A percentile compares a stretch with the other conserved stretches of the same genome.
Conservation (phyloP, 2,797 vertebrate genomes). For the Acanthis flammea region DNA sequence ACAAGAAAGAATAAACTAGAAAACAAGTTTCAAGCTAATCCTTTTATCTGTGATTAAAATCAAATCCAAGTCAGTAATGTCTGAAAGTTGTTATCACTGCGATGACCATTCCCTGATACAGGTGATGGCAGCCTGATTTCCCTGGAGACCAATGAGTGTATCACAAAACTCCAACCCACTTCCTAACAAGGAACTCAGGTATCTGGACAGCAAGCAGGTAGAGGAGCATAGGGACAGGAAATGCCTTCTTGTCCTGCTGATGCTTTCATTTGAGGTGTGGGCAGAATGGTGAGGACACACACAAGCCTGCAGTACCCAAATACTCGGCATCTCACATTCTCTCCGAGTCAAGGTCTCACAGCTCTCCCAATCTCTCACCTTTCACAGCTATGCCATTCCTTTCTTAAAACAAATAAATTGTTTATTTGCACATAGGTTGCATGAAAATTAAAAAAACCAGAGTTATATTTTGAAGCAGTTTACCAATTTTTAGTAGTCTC, state of each 20-base stretch:
- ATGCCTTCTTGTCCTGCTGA: background rate
- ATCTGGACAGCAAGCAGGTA: background rate
- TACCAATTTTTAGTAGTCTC: background rate
- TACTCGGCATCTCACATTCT: accelerated
- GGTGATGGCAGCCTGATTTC: background rate
- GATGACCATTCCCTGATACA: background rate
- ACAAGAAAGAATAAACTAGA: background rate
- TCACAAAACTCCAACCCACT: background rate
- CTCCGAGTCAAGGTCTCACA: background rate
- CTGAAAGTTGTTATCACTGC: background rate
- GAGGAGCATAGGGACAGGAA: background rate
- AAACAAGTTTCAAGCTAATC: background rate
- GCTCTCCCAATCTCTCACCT: background rate
- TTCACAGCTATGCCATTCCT: background rate
- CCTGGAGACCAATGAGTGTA: background rate
- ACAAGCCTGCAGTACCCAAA: background rate
- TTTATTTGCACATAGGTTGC: background rate
- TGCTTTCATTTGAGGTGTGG: background rate
- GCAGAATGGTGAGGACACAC: background rate
- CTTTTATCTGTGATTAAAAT: background rate
- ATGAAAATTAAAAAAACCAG: background rate
- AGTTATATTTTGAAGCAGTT: background rate
- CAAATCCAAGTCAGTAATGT: background rate
- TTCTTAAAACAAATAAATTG: background rate
- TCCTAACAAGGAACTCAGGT: background rate